phyloP scores from a whole-genome alignment of 2,888 invertebrate species.

The Cabera pusaria region DNA sequence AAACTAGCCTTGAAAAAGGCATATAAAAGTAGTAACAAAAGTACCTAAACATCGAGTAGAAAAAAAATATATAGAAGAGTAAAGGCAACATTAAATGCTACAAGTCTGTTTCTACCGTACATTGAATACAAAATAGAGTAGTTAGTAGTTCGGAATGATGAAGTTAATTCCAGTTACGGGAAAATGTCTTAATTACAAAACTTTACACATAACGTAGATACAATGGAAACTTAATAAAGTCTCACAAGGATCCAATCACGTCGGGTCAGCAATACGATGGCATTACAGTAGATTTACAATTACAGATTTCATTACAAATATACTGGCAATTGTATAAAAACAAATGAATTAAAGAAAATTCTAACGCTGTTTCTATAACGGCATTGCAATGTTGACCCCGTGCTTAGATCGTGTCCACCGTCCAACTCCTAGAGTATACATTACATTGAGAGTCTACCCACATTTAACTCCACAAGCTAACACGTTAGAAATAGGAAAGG shows the following conservation, averaged over 20 bases:
- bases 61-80: constrained; percentile 39
- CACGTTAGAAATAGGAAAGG: constrained; percentile 82
- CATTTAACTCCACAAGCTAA: constrained; percentile 74
- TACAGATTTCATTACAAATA: no score
- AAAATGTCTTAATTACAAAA: constrained; percentile 50
- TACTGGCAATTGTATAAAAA: no score
- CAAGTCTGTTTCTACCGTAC: constrained; percentile 34
- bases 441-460: constrained; percentile 66
- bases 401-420: constrained; percentile 35
- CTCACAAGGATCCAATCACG: constrained; percentile 46
- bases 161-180: constrained; percentile 47
- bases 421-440: constrained; percentile 69
- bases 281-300: no score
- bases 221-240: constrained; percentile 54
- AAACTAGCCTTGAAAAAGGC: constrained; percentile 30
- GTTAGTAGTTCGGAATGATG: constrained; percentile 53
- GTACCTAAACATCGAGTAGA: constrained; percentile 35
- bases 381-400: constrained; percentile 2
- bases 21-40: constrained; percentile 30
- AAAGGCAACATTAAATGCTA: constrained; percentile 45
- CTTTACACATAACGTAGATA: constrained; percentile 47
- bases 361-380: no score
- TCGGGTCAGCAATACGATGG: constrained; percentile 1
- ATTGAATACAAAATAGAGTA: constrained; percentile 42
- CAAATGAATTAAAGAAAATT: no score